Conservation (phyloP, 35 echinoderm and acorn worm species). For the Apostichopus californicus region DNA sequence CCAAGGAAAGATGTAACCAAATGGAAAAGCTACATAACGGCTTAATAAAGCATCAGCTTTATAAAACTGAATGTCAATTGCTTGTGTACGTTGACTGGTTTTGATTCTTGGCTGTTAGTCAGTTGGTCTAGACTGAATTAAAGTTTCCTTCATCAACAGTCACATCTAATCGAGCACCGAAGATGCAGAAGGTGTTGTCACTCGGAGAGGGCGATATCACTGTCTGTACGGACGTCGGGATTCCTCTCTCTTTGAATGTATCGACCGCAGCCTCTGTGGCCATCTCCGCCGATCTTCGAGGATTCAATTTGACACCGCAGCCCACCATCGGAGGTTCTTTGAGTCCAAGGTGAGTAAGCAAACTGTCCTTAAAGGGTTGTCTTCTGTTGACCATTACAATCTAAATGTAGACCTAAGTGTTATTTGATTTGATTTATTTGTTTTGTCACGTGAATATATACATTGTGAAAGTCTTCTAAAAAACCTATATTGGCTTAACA, state of each 20-base stretch:
- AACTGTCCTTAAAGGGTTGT: no score
- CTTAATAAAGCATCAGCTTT: no score
- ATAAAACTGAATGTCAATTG: no score
- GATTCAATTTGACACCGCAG: not conserved
- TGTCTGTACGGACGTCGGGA: not conserved
- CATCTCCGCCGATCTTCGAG: not conserved
- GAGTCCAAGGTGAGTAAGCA: not conserved
- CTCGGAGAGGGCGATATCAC: not conserved
- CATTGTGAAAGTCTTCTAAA: no score
- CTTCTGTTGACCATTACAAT: no score
- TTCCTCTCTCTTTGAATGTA: constrained; percentile 1
- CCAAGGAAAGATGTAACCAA: no score
- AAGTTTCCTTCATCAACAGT: not conserved
- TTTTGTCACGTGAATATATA: no score
- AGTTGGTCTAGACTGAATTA: not conserved
- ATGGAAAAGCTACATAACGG: no score
- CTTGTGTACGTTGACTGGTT: no score
- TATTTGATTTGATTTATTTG: no score
- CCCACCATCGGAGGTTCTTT: constrained; percentile 2
- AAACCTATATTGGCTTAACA: no score
- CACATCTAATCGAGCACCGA: not conserved
- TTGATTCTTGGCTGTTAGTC: not conserved
- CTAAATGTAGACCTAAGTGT: no score
- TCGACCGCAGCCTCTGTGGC: not conserved
- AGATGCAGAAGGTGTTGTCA: constrained; percentile 8